These are phyloP conservation scores for Andinoacara biseriatus DNA, from an alignment of 2,113 vertebrate species.

Conservation along the genomic window DNA sequence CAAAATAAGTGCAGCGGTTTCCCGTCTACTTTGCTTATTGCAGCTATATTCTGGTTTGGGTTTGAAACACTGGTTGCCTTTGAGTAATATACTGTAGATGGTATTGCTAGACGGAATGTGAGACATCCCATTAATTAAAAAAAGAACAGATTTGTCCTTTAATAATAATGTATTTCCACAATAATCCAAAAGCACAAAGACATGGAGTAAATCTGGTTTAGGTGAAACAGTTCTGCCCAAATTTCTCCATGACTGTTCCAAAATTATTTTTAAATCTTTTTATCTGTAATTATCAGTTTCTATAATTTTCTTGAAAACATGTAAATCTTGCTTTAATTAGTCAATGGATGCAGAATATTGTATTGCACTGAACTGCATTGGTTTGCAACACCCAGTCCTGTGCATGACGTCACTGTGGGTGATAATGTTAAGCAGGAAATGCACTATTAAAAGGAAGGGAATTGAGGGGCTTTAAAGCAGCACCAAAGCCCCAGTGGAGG, in stretches of 20 bases:
- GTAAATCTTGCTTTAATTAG: not conserved
- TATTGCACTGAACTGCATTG: conserved; percentile 23
- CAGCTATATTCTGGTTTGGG: not conserved
- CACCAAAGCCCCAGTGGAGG: conserved; percentile 27
- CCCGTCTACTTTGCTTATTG: not conserved
- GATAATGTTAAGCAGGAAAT: conserved; percentile 69
- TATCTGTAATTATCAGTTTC: not conserved
- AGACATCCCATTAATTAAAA: not conserved
- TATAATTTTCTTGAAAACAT: not conserved
- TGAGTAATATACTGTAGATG: not conserved
- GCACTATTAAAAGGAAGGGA: conserved; percentile 52
- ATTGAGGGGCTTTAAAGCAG: conserved; percentile 31
- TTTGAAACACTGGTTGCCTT: not conserved
- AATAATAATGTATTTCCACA: not conserved
- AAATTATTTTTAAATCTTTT: not conserved
- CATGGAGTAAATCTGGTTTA: not conserved
- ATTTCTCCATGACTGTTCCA: not conserved
- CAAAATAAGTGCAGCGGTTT: not conserved
- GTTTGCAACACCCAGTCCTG: not conserved
- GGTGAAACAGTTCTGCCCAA: not conserved
- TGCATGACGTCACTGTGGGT: conserved; percentile 40
- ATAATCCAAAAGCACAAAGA: not conserved
- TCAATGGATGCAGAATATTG: not conserved
- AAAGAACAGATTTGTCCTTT: not conserved
- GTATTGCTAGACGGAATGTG: not conserved